Base-by-base conservation (phyloP, 2,888 invertebrate species). In the Dimorphilus gyrociliatus region DNA sequence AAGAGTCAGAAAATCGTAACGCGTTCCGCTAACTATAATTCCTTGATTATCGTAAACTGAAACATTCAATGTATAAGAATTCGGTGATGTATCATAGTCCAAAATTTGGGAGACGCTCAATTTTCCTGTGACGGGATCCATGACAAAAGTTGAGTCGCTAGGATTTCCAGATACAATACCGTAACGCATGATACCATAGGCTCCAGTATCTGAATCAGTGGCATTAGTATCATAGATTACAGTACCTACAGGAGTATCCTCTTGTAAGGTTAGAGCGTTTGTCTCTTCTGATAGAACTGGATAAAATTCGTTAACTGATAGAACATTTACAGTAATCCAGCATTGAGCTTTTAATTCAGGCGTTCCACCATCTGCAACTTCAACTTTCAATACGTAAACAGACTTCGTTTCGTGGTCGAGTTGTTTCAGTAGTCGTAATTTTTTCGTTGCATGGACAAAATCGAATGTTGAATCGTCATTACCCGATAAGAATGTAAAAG, bases 151-250 rank as follows among this genome's bases (percentile, higher is more conserved):
- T 3, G 35, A 8, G 27, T 44, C 37, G 0, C 41, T 44, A 28
- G 30, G n/a, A 14, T 51, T 45, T 7, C 53, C 53, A 23, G 32
- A 30, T 5, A 36, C 40, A 26, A 55, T 45, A 4, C 32, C 15
- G 29, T 44, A 53, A 5, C 32, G 33, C 14, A 53, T 19, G 16
- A 36, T 35, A 3, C 38, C 39, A 31, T 48, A 47, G 12, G 33
- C 40, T 3, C 44, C 42, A 2, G 25, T 33, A 26, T 55, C 55
- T 2, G 30, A 34, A 29, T 55, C 55, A 7, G 46, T 42, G 1
- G 44, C 50, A 27, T 42, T 47, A 3, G 38, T 39, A 3, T 30
- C 23, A 3, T 47, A 46, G 27, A 52, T 31, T 0, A 35, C 17
- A n/a, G 42, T 44, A n/a, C 45, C 43, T 4, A 44, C 29, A 3